Evolutionary conservation across 2,888 invertebrate species (phyloP), one percentile per base, ranked within the genome.

Genomic region (Maniola hyperantus): DNA sequence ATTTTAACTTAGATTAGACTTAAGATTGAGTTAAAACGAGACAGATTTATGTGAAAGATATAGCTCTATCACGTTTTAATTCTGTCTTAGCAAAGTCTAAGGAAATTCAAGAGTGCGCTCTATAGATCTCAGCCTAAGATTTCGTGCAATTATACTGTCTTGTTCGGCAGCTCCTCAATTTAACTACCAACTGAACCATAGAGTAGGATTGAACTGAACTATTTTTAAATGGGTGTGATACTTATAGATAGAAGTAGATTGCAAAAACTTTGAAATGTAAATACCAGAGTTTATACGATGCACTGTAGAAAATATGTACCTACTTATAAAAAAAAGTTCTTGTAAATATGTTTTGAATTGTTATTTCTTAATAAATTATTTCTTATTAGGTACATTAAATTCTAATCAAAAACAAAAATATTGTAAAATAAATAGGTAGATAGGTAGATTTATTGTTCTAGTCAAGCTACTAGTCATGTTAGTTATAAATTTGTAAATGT

Each of bases 401-500:
- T 51, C 39, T 61, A 50, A 60, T 60, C 48, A 48, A 1, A 18
- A 55, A 5, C 36, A 39, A 18, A 39, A 39, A 11, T 10, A 57
- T 57, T 57, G 57, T 57, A 57, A 42, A 48, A 18, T 6, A 11
- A n/a, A 42, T 58, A 15, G 36, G 34, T 34, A 15, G 36, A 6
- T 34, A 34, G 34, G 11, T 39, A 39, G 10, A 10, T 39, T 8
- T 44, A 62, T 63, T 26, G 63, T 70, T 72, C 75, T 75, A 75
- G 73, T 74, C 75, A 71, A 65, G 59, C 59, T 67, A 67, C 62
- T 65, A 53, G 61, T 62, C 62, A 58, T 62, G 58, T 66, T 69
- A 71, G 65, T 55, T 70, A 53, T 69, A 71, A 70, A 64, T 50
- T 70, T 72, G 71, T 71, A 67, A 69, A 71, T 69, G 68, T 73